A percentile compares a stretch with the other conserved stretches of the same genome.
Evolutionary conservation across 1,140 invertebrate genomes (phyloP).

Genomic region (Hylaeus volcanicus): DNA sequence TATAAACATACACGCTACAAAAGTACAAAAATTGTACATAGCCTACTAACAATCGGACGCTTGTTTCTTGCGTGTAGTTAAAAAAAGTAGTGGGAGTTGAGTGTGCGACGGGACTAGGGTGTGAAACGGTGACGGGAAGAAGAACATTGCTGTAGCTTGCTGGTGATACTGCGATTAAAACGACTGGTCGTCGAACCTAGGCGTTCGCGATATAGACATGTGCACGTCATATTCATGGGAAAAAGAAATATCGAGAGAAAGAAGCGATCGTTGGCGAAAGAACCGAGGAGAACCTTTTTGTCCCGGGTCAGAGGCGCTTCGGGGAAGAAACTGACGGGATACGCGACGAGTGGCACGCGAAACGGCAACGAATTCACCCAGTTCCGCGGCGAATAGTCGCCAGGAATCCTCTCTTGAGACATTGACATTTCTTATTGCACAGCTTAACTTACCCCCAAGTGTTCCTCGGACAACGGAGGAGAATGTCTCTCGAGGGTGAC

Average conservation of each 20-base stretch:
- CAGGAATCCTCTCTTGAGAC: conserved; percentile 66
- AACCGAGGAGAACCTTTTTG: conserved; percentile 7
- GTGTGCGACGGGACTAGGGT: too few species aligned
- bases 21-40: too few species aligned
- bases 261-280: neutral
- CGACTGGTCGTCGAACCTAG: too few species aligned
- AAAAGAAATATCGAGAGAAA: neutral
- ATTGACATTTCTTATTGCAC: conserved; percentile 56
- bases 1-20: too few species aligned
- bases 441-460: conserved; percentile 55
- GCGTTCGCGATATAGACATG: neutral
- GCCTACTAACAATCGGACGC: too few species aligned
- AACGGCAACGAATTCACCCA: conserved; percentile 13
- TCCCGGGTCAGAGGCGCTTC: neutral
- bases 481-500: conserved; percentile 51
- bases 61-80: too few species aligned
- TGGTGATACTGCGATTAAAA: too few species aligned
- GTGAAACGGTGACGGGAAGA: too few species aligned
- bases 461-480: conserved; percentile 55
- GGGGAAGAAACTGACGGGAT: neutral
- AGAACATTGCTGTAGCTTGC: too few species aligned
- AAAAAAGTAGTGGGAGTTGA: too few species aligned
- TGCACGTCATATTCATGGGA: neutral
- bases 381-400: conserved; percentile 30
- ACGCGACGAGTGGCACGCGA: neutral